Percentiles rank a stretch among this genome's conserved stretches.
phyloP scores from a whole-genome alignment of 2,888 invertebrate genomes.

The Andrena praecox region DNA sequence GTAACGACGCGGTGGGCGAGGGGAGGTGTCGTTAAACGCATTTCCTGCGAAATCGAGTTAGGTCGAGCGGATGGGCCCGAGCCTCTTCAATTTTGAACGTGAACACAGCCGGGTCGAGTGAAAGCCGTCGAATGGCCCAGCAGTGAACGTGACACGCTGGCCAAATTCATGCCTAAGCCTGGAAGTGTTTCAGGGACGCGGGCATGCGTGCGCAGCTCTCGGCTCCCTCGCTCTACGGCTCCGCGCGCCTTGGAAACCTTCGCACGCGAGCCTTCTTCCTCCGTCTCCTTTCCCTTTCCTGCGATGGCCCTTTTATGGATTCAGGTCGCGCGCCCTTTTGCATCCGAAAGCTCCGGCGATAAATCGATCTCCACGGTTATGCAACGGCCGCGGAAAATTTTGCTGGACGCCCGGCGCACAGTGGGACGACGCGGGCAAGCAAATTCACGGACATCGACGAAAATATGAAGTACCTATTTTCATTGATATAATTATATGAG shows the following conservation, averaged over 20 bases:
- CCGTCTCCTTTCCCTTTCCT: background rate
- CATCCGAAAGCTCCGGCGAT: slow-evolving; percentile 17
- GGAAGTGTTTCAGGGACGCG: slow-evolving; percentile 54
- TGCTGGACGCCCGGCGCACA: background rate
- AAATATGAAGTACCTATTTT: too few relatives aligned
- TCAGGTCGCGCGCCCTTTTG: slow-evolving; percentile 44
- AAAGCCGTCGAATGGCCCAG: slow-evolving; percentile 73
- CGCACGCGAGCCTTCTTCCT: slow-evolving; percentile 12
- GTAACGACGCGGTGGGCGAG: background rate
- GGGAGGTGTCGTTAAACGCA: slow-evolving; percentile 3
- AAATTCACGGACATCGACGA: too few relatives aligned
- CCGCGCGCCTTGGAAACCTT: slow-evolving; percentile 1
- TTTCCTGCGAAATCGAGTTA: slow-evolving; percentile 44
- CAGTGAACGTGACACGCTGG: slow-evolving; percentile 80
- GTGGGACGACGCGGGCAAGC: too few relatives aligned
- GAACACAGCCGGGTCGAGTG: slow-evolving; percentile 72
- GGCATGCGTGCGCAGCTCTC: background rate
- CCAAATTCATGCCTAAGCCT: slow-evolving; percentile 76
- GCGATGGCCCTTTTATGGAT: slow-evolving; percentile 52
- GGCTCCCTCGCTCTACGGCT: background rate
- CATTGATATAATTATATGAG: too few relatives aligned
- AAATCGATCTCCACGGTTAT: slow-evolving; percentile 22
- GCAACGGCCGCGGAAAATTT: slow-evolving; percentile 12
- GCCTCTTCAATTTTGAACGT: slow-evolving; percentile 70
- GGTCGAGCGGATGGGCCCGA: slow-evolving; percentile 6